Conservation (phyloP, 2,797 vertebrate genomes). For the Hippopotamyrus pictus region DNA sequence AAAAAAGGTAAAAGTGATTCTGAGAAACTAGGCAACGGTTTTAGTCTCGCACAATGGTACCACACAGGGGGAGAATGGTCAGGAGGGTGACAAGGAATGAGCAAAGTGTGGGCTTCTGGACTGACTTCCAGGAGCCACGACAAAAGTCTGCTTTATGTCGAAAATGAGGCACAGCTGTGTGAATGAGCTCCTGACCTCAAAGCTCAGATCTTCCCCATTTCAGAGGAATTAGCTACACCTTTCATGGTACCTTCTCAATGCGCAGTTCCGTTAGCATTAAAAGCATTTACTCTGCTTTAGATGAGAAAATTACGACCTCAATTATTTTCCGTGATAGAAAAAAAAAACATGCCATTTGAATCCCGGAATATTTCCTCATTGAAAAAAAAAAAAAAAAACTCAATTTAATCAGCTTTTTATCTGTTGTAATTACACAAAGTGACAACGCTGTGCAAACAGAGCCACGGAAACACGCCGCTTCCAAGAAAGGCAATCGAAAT, state of each 20-base stretch:
- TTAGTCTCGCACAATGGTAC: not conserved
- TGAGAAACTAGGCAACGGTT: not conserved
- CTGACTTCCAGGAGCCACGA: not conserved
- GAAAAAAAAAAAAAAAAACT: not conserved
- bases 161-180: not conserved
- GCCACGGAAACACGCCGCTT: not conserved
- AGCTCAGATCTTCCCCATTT: not conserved
- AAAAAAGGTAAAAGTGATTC: not conserved
- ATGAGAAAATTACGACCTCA: not conserved
- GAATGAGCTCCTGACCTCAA: not conserved
- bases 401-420: not conserved
- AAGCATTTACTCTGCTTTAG: not conserved
- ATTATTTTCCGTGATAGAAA: not conserved
- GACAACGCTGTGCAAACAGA: not conserved
- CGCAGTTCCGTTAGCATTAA: not conserved
- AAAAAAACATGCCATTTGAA: constrained; percentile 9
- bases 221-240: not conserved
- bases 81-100: not conserved
- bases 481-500: not conserved
- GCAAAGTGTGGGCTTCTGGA: not conserved
- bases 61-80: not conserved
- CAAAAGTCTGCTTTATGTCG: not conserved
- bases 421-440: not conserved
- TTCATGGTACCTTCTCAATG: not conserved
- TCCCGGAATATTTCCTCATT: not conserved